phyloP scores from a whole-genome alignment of 2,888 invertebrate species.

The Troides oblongomaculatus region DNA sequence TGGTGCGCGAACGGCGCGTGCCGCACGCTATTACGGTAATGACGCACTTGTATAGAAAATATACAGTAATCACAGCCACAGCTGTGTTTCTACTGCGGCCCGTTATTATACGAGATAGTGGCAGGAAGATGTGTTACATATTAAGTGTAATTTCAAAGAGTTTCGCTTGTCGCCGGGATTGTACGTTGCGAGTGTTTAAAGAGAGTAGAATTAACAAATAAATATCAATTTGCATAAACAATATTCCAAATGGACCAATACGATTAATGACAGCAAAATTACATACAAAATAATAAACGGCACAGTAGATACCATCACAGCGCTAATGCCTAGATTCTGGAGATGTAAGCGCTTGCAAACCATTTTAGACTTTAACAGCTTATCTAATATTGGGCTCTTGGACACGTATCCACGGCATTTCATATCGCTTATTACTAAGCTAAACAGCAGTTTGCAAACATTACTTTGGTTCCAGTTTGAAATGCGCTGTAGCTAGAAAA shows the following conservation, averaged over 20 bases:
- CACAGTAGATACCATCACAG: too few species aligned
- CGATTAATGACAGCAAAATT: not conserved
- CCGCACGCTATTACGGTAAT: conserved; percentile 60
- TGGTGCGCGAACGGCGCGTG: conserved; percentile 48
- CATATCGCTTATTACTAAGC: too few species aligned
- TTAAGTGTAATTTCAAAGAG: conserved; percentile 42
- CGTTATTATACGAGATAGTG: conserved; percentile 43
- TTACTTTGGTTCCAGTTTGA: too few species aligned
- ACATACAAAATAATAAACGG: too few species aligned
- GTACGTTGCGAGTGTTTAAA: conserved; percentile 16
- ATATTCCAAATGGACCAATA: not conserved
- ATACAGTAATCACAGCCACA: conserved; percentile 58
- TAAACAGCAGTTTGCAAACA: too few species aligned
- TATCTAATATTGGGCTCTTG: too few species aligned
- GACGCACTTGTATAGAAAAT: conserved; percentile 60
- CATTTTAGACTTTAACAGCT: too few species aligned
- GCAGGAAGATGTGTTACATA: conserved; percentile 40
- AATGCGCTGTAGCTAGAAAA: too few species aligned
- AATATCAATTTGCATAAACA: conserved; percentile 1
- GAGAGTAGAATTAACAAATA: conserved; percentile 5
- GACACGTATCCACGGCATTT: too few species aligned
- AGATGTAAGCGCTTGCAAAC: too few species aligned
- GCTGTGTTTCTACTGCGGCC: conserved; percentile 54
- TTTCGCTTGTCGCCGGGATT: conserved; percentile 44
- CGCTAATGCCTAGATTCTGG: too few species aligned